Evolutionary conservation across 2,888 invertebrate species (phyloP), one percentile per base, ranked within the genome.

Genomic region (Steinernema scapterisci): DNA sequence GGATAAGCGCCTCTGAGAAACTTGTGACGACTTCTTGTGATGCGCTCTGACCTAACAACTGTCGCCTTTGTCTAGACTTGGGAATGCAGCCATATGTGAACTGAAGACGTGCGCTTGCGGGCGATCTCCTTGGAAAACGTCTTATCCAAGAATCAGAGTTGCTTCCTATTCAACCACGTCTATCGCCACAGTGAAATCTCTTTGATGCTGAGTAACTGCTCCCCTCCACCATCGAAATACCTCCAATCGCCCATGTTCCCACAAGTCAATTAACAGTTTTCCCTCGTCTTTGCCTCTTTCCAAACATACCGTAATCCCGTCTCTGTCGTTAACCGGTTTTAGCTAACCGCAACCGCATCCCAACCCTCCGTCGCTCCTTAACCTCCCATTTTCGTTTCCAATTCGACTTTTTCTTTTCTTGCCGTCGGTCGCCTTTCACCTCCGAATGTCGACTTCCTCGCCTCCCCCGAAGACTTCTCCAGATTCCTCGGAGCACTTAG

Each of bases 401-500:
- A 63, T 16, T 1, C 63, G 63, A 11, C 63, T 21, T 25, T 27
- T 13, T 48, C 48, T 48, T n/a, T n/a, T n/a, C n/a, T n/a, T n/a
- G n/a, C n/a, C n/a, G n/a, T n/a, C 48, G 48, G 7, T 48, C 38
- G 5, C 27, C 63, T 27, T 25, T 63, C 38, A 27, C 38, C 48
- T 48, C 19, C 48, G 48, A 48, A 48, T 48, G 48, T 48, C 48
- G 48, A 48, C 19, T 48, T 48, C 9, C 9, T 52, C 52, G 52
- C 52, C 52, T 38, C 52, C 23, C 52, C 21, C 52, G 52, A 38
- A 11, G 23, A 52, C 25, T 27, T 38, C 63, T 21, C 27, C 63
- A 27, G 63, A 63, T 63, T 63, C 63, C 31, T 63, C 63, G 63
- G 63, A 63, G 63, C 63, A 63, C 63, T 63, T 63, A 63, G 25